Evolutionary conservation across 2,797 vertebrate genomes (phyloP).

Genomic region (Antennarius maculatus): DNA sequence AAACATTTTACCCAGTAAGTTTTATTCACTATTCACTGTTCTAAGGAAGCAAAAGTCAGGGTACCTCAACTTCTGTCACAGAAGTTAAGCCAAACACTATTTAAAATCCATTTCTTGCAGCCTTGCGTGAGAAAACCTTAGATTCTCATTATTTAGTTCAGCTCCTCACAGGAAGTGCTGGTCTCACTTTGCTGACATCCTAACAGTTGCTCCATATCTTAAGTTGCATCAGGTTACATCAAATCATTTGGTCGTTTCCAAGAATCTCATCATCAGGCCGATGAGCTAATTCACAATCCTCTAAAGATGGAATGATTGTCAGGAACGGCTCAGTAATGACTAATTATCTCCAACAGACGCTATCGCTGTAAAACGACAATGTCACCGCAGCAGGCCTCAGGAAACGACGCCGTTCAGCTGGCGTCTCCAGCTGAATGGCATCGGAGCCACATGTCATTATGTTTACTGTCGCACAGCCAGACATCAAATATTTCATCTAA

Average conservation of each 20-base stretch:
- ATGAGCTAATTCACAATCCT: constrained; percentile 48
- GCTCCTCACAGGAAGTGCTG: constrained; percentile 1
- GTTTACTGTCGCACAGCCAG: constrained; percentile 14
- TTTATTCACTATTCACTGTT: background rate
- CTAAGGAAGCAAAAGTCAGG: background rate
- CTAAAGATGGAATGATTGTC: constrained; percentile 40
- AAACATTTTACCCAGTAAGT: background rate
- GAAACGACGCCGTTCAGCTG: constrained; percentile 32
- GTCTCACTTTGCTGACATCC: constrained; percentile 24
- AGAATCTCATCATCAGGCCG: constrained; percentile 41
- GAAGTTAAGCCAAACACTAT: no score
- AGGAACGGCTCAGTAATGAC: constrained; percentile 49
- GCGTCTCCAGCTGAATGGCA: constrained; percentile 22
- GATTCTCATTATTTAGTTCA: background rate
- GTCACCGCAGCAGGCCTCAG: constrained; percentile 52
- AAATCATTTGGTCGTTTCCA: constrained; percentile 40
- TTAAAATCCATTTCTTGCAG: no score
- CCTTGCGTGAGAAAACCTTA: background rate
- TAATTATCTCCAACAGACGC: constrained; percentile 56
- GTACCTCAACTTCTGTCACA: background rate
- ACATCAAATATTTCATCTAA: constrained; percentile 16
- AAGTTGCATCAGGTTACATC: constrained; percentile 39
- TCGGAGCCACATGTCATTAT: constrained; percentile 39
- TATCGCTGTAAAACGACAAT: constrained; percentile 49
- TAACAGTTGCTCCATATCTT: constrained; percentile 7